phyloP scores from a whole-genome alignment of 1,140 invertebrate species.

The Drosophila repleta region DNA sequence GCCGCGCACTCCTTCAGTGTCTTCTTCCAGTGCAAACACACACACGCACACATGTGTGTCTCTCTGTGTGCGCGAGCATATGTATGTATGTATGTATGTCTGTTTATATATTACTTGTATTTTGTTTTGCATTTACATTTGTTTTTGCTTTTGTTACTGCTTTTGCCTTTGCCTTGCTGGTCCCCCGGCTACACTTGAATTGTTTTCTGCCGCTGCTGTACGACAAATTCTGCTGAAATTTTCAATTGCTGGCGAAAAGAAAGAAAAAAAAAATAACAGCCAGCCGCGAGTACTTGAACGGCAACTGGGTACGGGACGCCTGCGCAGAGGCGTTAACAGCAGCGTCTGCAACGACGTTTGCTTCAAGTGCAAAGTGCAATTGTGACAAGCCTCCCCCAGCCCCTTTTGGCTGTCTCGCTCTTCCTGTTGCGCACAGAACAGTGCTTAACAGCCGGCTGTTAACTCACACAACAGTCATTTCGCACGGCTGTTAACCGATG shows the following conservation, averaged over 20 bases:
- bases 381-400: not conserved
- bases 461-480: slow-evolving; percentile 12
- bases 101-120: slow-evolving; percentile 12
- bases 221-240: slow-evolving; percentile 38
- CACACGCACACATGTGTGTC: not conserved
- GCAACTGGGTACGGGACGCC: slow-evolving; percentile 22
- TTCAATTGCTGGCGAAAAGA: slow-evolving; percentile 45
- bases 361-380: slow-evolving; percentile 47
- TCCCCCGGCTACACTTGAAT: slow-evolving; percentile 64
- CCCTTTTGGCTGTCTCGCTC: too few species aligned
- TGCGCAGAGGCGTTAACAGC: slow-evolving; percentile 45
- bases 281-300: slow-evolving; percentile 22
- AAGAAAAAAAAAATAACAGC: not conserved
- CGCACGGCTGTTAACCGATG: slow-evolving; percentile 17
- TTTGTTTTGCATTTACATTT: slow-evolving; percentile 24
- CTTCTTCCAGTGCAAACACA: slow-evolving; percentile 11
- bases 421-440: slow-evolving; percentile 6
- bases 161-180: slow-evolving; percentile 31
- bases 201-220: slow-evolving; percentile 36
- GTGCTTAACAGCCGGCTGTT: slow-evolving; percentile 10
- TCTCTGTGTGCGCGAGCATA: not conserved
- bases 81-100: not conserved
- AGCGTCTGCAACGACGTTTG: not conserved
- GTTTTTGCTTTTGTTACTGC: slow-evolving; percentile 29
- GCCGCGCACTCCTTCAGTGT: slow-evolving; percentile 15